phyloP scores from a whole-genome alignment of 1,140 invertebrate genomes.

The Micrasema minimum region DNA sequence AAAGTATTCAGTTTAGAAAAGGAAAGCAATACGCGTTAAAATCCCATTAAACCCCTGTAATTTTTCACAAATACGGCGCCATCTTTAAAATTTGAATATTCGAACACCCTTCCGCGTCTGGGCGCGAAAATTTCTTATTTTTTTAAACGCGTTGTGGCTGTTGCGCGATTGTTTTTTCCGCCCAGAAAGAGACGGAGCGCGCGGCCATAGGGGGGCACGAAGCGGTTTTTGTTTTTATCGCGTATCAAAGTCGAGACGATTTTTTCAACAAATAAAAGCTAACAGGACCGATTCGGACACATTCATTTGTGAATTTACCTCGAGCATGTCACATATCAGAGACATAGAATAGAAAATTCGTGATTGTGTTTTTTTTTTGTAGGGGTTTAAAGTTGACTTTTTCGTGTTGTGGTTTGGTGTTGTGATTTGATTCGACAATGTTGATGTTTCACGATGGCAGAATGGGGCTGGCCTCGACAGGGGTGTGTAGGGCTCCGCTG shows the following conservation, averaged over 20 bases:
- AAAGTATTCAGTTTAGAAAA: conserved; percentile 19
- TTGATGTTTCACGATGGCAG: conserved; percentile 49
- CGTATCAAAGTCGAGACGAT: conserved; percentile 51
- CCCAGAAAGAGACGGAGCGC: conserved; percentile 30
- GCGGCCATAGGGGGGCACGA: conserved; percentile 44
- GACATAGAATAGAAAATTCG: not conserved
- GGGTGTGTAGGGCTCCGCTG: conserved; percentile 35
- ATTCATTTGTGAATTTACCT: conserved; percentile 36
- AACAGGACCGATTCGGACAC: conserved; percentile 24
- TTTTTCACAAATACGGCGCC: too few relatives aligned
- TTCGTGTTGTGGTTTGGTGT: conserved; percentile 28
- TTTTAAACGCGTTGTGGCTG: not conserved
- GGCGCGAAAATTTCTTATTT: not conserved
- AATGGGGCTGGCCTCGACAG: conserved; percentile 44
- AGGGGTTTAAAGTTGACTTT: not conserved
- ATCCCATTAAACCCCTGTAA: too few relatives aligned
- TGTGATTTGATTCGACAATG: conserved; percentile 25
- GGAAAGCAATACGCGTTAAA: not conserved
- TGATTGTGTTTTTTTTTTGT: too few relatives aligned
- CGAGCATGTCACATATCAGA: conserved; percentile 1
- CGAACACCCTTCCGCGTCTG: not conserved
- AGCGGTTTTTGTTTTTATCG: conserved; percentile 48
- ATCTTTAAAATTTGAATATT: not conserved
- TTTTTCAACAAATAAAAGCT: conserved; percentile 49
- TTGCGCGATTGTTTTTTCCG: conserved; percentile 13